Base-by-base conservation (phyloP, 2,888 invertebrate genomes). In the Sicus ferrugineus region DNA sequence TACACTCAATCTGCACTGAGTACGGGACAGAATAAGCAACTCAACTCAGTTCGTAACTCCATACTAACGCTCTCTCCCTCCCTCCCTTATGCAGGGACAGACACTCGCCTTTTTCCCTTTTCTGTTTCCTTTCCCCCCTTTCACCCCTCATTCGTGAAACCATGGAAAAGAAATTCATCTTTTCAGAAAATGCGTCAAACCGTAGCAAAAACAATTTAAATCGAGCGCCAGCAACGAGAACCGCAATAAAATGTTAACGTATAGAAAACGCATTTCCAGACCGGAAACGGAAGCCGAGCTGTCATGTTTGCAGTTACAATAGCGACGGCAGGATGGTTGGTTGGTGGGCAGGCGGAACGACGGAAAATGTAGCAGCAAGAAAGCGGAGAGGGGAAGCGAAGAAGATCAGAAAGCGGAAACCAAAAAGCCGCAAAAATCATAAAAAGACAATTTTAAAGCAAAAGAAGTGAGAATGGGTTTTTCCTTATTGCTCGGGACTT, bases 131-230 rank as follows among this genome's bases (percentile, higher is more conserved):
- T 2, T 54, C 26, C 11, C 16, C 54, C 26, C 14, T 54, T 21
- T 19, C 52, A 52, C 1, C 3, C 4, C 7, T 52, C 52, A 5
- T 26, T 30, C 23, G 11, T 34, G 31, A 21, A 28, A 34, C n/a
- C 19, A 5, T 26, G 38, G 21, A 64, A 64, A 52, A 64, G 30
- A 34, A 21, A 42, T 28, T 16, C 19, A 19, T 64, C 31, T 21
- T 46, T 46, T 16, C 16, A 58, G 56, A 46, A 21, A 68, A 68
- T 68, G 67, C 67, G 67, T 61, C 61, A 69, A 69, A 63, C 58
- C 69, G 54, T 19, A 69, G 69, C 58, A 69, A 64, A 69, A 69
- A 63, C 64, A 63, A 69, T 69, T 69, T 69, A 50, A 64, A 69
- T 64, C 69, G 63, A 34, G 64, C 64, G 69, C 69, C 64, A 50